Evolutionary conservation across 2,888 invertebrate species (phyloP).

Genomic region (Eudasyphora cyanicolor): DNA sequence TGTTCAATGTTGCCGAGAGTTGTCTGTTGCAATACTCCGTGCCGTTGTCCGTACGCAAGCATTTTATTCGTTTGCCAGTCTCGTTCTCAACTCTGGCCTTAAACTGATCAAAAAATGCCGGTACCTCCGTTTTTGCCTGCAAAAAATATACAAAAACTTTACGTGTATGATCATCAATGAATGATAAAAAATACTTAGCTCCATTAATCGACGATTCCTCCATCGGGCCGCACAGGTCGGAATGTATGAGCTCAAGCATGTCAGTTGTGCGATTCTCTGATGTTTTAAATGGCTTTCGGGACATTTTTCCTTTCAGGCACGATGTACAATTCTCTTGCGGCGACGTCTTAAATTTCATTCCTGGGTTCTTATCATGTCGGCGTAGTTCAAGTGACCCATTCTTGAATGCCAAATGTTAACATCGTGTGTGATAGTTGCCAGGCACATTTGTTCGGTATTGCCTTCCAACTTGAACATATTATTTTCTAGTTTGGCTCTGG

Average conservation of each 20-base stretch:
- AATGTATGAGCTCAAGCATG: neutral
- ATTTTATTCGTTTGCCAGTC: constrained; percentile 44
- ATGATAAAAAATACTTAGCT: constrained; percentile 38
- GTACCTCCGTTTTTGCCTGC: constrained; percentile 42
- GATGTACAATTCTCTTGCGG: neutral
- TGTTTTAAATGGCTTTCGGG: neutral
- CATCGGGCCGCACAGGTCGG: constrained; percentile 34
- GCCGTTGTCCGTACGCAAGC: too few relatives aligned
- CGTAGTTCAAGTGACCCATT: neutral
- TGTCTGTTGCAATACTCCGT: constrained; percentile 30
- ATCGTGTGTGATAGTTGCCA: neutral
- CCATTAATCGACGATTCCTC: constrained; percentile 30
- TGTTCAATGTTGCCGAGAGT: constrained; percentile 55
- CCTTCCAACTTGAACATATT: neutral
- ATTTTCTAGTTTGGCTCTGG: neutral
- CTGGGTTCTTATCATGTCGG: neutral
- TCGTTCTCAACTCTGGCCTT: constrained; percentile 38
- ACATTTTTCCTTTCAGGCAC: neutral
- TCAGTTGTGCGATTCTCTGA: neutral
- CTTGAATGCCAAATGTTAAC: neutral
- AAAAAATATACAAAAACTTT: constrained; percentile 42
- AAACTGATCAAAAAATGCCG: constrained; percentile 16
- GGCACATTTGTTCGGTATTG: neutral
- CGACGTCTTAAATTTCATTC: neutral
- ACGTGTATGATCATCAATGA: constrained; percentile 35